These are phyloP conservation scores for Eubasilissa splendida DNA, from an alignment of 2,888 invertebrate species.

Conservation along the genomic window DNA sequence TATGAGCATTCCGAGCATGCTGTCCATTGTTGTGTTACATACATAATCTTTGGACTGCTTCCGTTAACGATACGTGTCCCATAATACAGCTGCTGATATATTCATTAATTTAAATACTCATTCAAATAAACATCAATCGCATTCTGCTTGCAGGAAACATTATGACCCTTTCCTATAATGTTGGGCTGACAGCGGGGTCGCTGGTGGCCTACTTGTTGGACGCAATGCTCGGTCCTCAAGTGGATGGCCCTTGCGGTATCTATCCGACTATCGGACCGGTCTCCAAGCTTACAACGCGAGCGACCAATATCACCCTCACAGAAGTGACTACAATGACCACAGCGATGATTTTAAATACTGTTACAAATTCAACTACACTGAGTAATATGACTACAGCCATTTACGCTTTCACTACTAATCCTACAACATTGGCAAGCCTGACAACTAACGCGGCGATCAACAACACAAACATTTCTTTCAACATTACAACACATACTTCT, in stretches of 20 bases:
- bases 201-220: constrained; percentile 87
- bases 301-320: constrained; percentile 27
- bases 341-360: constrained; percentile 2
- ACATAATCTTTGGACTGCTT: too few relatives aligned
- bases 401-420: not conserved
- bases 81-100: too few relatives aligned
- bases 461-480: constrained; percentile 17
- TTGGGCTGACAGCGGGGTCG: constrained; percentile 88
- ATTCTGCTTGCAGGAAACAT: constrained; percentile 80
- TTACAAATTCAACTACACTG: not conserved
- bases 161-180: constrained; percentile 93
- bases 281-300: constrained; percentile 35
- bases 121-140: too few relatives aligned
- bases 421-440: not conserved
- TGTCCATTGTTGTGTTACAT: too few relatives aligned
- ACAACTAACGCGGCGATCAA: not conserved
- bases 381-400: not conserved
- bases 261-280: constrained; percentile 67
- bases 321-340: constrained; percentile 40
- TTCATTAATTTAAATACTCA: too few relatives aligned
- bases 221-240: constrained; percentile 74
- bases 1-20: too few relatives aligned
- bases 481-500: constrained; percentile 22
- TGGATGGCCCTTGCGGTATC: constrained; percentile 67
- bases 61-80: too few relatives aligned